Base-by-base conservation (phyloP, 2,113 vertebrate genomes). In the Dunckerocampus dactyliophorus region DNA sequence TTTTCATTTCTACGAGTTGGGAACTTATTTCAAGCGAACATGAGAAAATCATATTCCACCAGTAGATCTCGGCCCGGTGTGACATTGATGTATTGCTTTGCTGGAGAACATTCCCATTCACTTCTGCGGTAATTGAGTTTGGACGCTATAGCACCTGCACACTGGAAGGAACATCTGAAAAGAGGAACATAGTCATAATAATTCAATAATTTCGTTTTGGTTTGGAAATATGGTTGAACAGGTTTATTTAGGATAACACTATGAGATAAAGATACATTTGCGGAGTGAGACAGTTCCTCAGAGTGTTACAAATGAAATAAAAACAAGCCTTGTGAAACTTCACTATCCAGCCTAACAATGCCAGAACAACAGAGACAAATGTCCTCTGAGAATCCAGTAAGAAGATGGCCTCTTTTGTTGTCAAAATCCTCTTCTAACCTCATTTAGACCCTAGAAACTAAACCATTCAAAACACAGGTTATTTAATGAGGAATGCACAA, bases 11-110 rank as follows among this genome's bases (percentile, higher is more conserved):
- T 20, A 37, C 54, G 8, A 37, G 39, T 56, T 56, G 34, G 54
- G 54, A 56, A 42, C 34, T 42, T 42, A 56, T 56, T 56, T 42
- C 34, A 56, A 21, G 54, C 21, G 37, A 56, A 56, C 54, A 56
- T 21, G 54, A 56, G 54, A 43, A 56, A 56, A 56, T 56, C 34
- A 56, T 56, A 56, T 56, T 56, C 54, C 37, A 21, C 34, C 31
- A 15, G 54, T 56, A 56, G 54, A 56, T 56, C 39, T 56, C 19
- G 37, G 34, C 54, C 6, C 54, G 34, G n/a, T 9, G 54, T 28
- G 54, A 56, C 54, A 56, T 43, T 56, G 54, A 56, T 56, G 37
- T 56, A 56, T 56, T 56, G 42, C 54, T 56, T 20, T 31, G 54
- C 34, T 37, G 54, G 37, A 37, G 6, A 42, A 56, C 54, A 56